Percentiles rank a stretch among this genome's conserved stretches.
Conservation (phyloP, 2,797 vertebrate genomes). For the Acanthis flammea region DNA sequence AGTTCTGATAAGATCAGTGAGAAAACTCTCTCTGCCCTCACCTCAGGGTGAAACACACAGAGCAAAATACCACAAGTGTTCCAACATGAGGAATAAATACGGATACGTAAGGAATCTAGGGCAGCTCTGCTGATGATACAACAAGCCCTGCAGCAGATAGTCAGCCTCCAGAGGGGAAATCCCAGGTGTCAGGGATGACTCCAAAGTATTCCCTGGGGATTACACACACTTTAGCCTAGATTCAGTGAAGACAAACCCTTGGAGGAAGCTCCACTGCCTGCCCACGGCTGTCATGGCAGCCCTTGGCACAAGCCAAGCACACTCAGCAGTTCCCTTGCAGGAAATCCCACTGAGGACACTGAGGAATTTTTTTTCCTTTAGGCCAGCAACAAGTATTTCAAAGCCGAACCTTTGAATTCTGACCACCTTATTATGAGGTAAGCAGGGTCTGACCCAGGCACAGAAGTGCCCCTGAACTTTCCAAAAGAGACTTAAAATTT, state of each 20-base stretch:
- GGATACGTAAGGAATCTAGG: not conserved
- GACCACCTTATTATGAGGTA: not conserved
- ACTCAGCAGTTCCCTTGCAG: not conserved
- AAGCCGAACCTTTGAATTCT: not conserved
- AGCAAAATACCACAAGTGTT: not conserved
- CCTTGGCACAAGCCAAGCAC: not conserved
- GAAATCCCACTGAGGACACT: not conserved
- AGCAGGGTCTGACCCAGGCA: not conserved
- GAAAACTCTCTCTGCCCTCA: not conserved
- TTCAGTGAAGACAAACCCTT: not conserved
- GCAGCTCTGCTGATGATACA: not conserved
- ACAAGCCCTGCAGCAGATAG: not conserved
- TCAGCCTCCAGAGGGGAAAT: not conserved
- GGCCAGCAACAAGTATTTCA: not conserved
- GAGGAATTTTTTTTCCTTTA: not conserved
- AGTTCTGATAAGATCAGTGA: not conserved
- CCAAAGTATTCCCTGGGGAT: not conserved
- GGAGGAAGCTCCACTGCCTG: not conserved
- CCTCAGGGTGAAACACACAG: not conserved
- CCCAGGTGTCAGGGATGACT: not conserved
- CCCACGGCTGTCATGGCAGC: not conserved
- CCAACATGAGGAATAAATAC: accelerated
- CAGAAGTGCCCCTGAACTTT: not conserved
- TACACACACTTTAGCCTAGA: not conserved
- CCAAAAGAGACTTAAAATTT: not conserved